Evolutionary conservation across 2,113 vertebrate genomes (phyloP).

Genomic region (Gymnobelideus leadbeateri): DNA sequence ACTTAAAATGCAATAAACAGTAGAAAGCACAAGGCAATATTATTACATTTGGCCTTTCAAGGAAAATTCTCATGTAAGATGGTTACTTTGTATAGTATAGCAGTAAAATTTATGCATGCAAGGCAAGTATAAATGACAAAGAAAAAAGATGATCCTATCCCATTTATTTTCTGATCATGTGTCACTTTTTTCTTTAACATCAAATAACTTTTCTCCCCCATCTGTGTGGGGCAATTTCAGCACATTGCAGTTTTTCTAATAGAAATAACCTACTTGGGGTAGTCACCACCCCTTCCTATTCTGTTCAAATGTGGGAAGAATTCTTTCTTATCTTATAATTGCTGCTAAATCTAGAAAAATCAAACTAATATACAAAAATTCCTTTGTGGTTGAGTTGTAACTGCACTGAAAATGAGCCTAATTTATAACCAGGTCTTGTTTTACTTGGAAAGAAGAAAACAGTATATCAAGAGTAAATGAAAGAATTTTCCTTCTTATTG

Average conservation of each 20-base stretch:
- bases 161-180: neutral
- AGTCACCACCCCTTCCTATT: neutral
- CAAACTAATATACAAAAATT: constrained; percentile 32
- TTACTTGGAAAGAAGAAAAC: constrained; percentile 18
- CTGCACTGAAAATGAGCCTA: neutral
- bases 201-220: constrained; percentile 5
- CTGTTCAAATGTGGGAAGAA: constrained; percentile 33
- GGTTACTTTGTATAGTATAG: constrained; percentile 12
- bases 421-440: constrained; percentile 27
- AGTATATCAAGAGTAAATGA: neutral
- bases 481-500: constrained; percentile 18
- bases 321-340: constrained; percentile 21
- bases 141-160: neutral
- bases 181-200: neutral
- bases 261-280: neutral
- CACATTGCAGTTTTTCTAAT: constrained; percentile 8
- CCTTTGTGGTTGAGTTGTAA: neutral
- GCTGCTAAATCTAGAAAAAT: constrained; percentile 32
- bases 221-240: neutral
- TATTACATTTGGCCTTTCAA: constrained; percentile 19
- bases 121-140: neutral
- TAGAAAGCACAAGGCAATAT: constrained; percentile 8
- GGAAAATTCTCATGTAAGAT: neutral
- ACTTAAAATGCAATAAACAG: constrained; percentile 39
- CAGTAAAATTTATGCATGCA: neutral